These are phyloP conservation scores for Bruchidius siliquastri DNA, from an alignment of 2,888 invertebrate genomes.

Conservation along the genomic window DNA sequence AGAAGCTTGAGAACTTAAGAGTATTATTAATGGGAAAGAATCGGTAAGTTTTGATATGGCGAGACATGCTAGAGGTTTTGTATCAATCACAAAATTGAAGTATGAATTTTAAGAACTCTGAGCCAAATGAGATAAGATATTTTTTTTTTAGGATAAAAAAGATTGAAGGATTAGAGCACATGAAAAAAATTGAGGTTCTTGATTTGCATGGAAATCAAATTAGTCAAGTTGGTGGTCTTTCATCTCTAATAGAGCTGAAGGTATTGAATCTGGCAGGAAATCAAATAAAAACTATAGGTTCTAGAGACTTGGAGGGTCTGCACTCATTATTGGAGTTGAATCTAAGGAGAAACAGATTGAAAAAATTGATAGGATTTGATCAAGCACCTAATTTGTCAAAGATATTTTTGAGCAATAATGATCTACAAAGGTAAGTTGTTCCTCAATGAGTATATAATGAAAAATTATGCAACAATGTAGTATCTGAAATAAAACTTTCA, in stretches of 20 bases:
- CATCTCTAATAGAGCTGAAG: conserved; percentile 69
- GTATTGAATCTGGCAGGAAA: conserved; percentile 92
- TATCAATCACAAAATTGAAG: too few species aligned
- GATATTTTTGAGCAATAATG: conserved; percentile 79
- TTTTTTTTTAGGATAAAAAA: conserved; percentile 61
- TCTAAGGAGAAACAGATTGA: conserved; percentile 78
- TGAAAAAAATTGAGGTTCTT: conserved; percentile 78
- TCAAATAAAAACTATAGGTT: conserved; percentile 72
- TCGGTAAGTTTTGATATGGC: conserved; percentile 61
- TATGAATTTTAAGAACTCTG: too few species aligned
- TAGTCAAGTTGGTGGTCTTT: conserved; percentile 60
- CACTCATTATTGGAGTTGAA: conserved; percentile 79
- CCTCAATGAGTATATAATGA: neutral
- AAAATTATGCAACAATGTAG: neutral
- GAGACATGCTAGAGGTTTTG: too few species aligned
- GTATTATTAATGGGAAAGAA: conserved; percentile 91
- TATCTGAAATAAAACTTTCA: neutral
- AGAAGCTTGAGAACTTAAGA: conserved; percentile 71
- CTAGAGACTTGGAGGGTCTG: conserved; percentile 74
- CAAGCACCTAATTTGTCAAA: conserved; percentile 72
- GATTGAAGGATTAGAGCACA: conserved; percentile 69
- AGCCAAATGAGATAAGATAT: too few species aligned
- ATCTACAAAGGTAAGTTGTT: conserved; percentile 54
- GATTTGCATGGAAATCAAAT: conserved; percentile 94
- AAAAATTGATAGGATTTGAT: conserved; percentile 75